phyloP scores from a whole-genome alignment of 2,113 vertebrate genomes.

The Xiphophorus couchianus region DNA sequence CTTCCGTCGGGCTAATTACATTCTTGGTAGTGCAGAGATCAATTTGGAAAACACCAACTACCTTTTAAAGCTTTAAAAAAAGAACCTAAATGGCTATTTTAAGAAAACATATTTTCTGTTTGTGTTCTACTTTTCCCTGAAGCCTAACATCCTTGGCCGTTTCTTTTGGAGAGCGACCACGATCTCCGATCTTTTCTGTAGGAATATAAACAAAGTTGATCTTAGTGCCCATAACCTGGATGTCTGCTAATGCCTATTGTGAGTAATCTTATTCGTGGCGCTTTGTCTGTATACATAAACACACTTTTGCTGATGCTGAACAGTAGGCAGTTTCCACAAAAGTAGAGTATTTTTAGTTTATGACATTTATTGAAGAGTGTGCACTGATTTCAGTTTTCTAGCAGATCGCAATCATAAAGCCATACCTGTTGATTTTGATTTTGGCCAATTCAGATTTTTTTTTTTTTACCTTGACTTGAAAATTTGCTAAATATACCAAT shows the following conservation, averaged over 20 bases:
- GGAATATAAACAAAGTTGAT: slow-evolving; percentile 33
- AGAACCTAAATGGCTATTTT: too few relatives aligned
- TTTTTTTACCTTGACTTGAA: too few relatives aligned
- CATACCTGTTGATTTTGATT: too few relatives aligned
- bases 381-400: not conserved
- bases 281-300: not conserved
- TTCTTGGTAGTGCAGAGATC: not conserved
- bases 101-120: too few relatives aligned
- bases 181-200: slow-evolving; percentile 18
- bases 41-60: not conserved
- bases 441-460: too few relatives aligned
- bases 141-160: not conserved
- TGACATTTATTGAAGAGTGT: not conserved
- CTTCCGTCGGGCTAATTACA: not conserved
- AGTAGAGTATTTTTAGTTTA: not conserved
- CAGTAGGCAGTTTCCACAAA: not conserved
- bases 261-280: slow-evolving; percentile 13
- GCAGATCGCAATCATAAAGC: too few relatives aligned
- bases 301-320: not conserved
- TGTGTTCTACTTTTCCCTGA: too few relatives aligned
- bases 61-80: too few relatives aligned
- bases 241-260: slow-evolving; percentile 58
- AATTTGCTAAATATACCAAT: too few relatives aligned
- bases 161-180: not conserved
- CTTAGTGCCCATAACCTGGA: slow-evolving; percentile 37